These are phyloP conservation scores for Drosophila paranaensis DNA, from an alignment of 2,888 invertebrate species.

Conservation along the genomic window DNA sequence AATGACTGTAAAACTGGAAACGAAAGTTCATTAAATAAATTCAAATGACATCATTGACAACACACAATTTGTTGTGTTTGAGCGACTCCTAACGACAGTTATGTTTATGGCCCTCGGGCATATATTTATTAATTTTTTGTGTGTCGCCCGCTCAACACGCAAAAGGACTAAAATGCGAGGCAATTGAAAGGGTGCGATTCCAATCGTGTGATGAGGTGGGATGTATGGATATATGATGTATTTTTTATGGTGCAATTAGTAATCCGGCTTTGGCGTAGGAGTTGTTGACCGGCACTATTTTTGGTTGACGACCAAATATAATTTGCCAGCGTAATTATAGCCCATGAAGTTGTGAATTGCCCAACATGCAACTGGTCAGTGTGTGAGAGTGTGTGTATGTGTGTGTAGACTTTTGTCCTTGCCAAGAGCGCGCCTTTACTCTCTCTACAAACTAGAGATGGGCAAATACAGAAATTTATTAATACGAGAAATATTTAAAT, in stretches of 20 bases:
- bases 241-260: slow-evolving; percentile 29
- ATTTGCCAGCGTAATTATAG: slow-evolving; percentile 58
- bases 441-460: slow-evolving; percentile 11
- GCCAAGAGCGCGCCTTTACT: slow-evolving; percentile 10
- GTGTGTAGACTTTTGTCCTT: slow-evolving; percentile 41
- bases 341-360: slow-evolving; percentile 33
- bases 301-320: slow-evolving; percentile 53
- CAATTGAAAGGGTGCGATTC: slow-evolving; percentile 30
- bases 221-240: not conserved
- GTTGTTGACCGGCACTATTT: slow-evolving; percentile 64
- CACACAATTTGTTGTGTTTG: slow-evolving; percentile 43
- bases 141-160: slow-evolving; percentile 63
- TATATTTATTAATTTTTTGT: slow-evolving; percentile 63
- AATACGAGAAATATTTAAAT: not conserved
- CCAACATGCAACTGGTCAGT: slow-evolving; percentile 68
- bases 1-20: slow-evolving; percentile 17
- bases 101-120: slow-evolving; percentile 42
- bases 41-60: slow-evolving; percentile 72
- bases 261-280: slow-evolving; percentile 19
- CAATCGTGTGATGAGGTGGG: slow-evolving; percentile 11
- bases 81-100: slow-evolving; percentile 9
- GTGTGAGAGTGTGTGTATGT: slow-evolving; percentile 11
- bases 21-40: slow-evolving; percentile 47
- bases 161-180: slow-evolving; percentile 45
- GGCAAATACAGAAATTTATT: not conserved